Base-by-base conservation (phyloP, 92 coral and sea anemone genomes). In the Isaurus tuberculatus region DNA sequence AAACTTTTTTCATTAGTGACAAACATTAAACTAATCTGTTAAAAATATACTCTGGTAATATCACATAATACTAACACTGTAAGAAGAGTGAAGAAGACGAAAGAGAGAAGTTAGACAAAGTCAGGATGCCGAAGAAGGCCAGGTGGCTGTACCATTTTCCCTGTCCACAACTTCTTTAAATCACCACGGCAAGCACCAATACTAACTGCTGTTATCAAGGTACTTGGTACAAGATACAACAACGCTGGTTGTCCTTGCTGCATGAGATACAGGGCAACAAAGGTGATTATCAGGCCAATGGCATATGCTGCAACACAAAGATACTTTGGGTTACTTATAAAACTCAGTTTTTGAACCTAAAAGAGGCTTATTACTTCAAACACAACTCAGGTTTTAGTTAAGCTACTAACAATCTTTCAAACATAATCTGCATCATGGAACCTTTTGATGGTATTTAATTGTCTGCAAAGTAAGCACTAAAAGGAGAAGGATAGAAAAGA, bases 201-300 rank as follows among this genome's bases (percentile, higher is more conserved):
- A 63, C 87, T 73, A 55, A 85, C 71, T 19, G 92, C 98, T 34
- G 99, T 96, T 27, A 60, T 70, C 33, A 96, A 81, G 5, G 95
- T 91, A 65, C 97, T 94, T 1, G 99, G 99, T 9, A 96, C 99
- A 49, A 96, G 85, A 74, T 96, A 96, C 17, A 96, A 79, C 48
- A 96, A 83, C 30, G 99, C 99, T 13, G 99, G 99, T 69, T 96
- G 99, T 2, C 99, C 99, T 87, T 91, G 85, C 83, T 92, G 86
- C 99, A 96, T 96, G 9, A 94, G 72, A 80, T 86, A 94, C 84
- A 96, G 85, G 53, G 97, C 95, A 27, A 91, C 94, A 87, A 96
- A 96, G 51, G 99, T 96, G 37, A 96, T 78, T 29, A 96, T 55
- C 58, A 96, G 91, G 25, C 99, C 99, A 37, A 89, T 80, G 20